phyloP scores from a whole-genome alignment of 2,888 invertebrate genomes.

The Lottia scabra region DNA sequence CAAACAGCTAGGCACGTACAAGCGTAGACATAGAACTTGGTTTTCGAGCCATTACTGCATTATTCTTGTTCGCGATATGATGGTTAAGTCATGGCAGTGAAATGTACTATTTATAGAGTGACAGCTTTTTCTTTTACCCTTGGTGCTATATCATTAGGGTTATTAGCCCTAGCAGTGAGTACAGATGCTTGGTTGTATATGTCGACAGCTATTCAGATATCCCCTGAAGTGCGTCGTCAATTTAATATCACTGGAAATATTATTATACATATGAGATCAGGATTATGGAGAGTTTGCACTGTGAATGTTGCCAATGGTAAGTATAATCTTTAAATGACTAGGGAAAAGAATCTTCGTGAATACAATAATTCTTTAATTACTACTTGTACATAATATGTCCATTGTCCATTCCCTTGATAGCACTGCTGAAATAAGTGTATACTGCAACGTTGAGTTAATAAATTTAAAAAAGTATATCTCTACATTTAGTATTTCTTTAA shows the following conservation, averaged over 20 bases:
- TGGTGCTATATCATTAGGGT: slow-evolving; percentile 57
- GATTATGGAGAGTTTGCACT: slow-evolving; percentile 58
- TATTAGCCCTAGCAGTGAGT: slow-evolving; percentile 58
- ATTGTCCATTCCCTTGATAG: too few relatives aligned
- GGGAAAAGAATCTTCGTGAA: too few relatives aligned
- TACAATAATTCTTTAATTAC: too few relatives aligned
- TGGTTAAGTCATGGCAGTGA: slow-evolving; percentile 11
- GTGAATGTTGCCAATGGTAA: slow-evolving; percentile 29
- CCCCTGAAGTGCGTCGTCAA: slow-evolving; percentile 17
- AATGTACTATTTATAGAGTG: slow-evolving; percentile 34
- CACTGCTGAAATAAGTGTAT: too few relatives aligned
- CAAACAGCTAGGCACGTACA: too few relatives aligned
- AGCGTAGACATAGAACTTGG: too few relatives aligned
- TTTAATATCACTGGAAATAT: slow-evolving; percentile 32
- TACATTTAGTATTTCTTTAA: too few relatives aligned
- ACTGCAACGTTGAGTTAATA: too few relatives aligned
- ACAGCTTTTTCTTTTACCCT: slow-evolving; percentile 54
- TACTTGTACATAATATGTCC: too few relatives aligned
- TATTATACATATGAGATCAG: slow-evolving; percentile 45
- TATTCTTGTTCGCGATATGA: too few relatives aligned
- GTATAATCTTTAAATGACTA: not conserved
- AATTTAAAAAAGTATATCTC: too few relatives aligned
- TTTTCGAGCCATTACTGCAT: too few relatives aligned
- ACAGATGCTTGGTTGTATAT: slow-evolving; percentile 65
- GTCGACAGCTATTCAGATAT: slow-evolving; percentile 35